These are phyloP conservation scores for Dendrocopos noguchii DNA, from an alignment of 2,113 vertebrate genomes.

Conservation along the genomic window DNA sequence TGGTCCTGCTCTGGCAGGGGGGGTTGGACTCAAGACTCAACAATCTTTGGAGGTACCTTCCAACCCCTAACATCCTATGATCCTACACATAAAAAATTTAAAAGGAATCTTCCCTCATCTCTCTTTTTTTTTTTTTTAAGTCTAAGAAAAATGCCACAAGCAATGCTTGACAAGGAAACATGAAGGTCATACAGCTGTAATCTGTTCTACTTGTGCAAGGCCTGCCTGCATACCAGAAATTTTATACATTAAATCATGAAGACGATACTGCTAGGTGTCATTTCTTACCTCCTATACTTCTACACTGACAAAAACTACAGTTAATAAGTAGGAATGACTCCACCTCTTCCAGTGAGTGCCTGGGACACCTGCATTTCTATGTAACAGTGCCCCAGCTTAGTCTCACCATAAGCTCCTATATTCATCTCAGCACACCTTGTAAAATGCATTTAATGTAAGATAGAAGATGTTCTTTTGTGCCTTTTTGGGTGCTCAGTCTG, in stretches of 20 bases:
- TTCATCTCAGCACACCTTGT: background rate
- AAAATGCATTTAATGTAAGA: background rate
- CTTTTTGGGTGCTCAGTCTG: background rate
- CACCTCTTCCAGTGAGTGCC: background rate
- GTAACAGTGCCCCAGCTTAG: background rate
- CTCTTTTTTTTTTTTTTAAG: background rate
- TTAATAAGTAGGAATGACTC: background rate
- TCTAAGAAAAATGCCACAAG: background rate
- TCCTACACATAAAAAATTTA: background rate
- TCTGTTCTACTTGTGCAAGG: background rate
- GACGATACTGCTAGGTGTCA: background rate
- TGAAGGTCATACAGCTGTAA: background rate
- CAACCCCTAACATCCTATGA: no score
- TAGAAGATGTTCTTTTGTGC: background rate
- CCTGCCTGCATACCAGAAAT: background rate
- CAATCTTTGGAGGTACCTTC: no score
- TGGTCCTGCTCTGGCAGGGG: no score
- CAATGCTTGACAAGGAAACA: background rate
- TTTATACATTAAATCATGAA: background rate
- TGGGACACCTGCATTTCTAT: background rate
- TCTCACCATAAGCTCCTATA: background rate
- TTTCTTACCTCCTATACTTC: background rate
- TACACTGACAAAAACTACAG: background rate
- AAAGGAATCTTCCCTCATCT: background rate
- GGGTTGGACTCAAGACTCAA: no score